Evolutionary conservation across 37 sponge, comb jelly and placozoan genomes (phyloP), one percentile per base, ranked within the genome.

Genomic region (Amphimedon queenslandica): DNA sequence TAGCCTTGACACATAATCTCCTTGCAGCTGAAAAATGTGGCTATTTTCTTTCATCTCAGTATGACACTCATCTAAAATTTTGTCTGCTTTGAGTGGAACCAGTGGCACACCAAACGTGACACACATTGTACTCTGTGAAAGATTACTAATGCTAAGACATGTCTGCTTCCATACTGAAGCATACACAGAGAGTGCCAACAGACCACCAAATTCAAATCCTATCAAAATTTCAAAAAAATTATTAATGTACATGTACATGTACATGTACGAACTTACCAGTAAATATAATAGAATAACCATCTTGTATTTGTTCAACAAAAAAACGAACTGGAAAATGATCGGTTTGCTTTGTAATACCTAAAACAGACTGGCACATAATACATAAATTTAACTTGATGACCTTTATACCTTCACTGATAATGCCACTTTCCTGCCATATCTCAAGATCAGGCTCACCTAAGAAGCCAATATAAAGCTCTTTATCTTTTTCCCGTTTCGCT

Each of bases 181-280:
- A 42, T 68, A 40, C 0, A 79, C 80, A 42, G 55, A 75, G 27
- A 80, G 70, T 31, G 87, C 87, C 40, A 86, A 38, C 57, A 80
- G 39, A 47, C 76, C 87, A 16, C 87, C 87, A 42, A 75, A 80
- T 18, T 80, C 79, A 47, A 86, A 86, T 1, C 87, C 87, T 86
- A 63, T 11, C 10, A 8, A 1, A 43, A 69, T 6, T 28, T 76
- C 24, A 34, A 13, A 66, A 69, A n/a, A 41, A 42, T 34, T 13
- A 40, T 39, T 29, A 24, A 39, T 47, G 13, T 47, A 2, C 38
- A 24, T 37, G 1, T 2, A 23, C 53, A 47, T 47, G 13, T 47
- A 18, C 53, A 47, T 13, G 13, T 8, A 18, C 13, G 53, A 13
- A 47, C 53, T 21, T 57, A 37, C 37, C 87, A 57, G 81, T 80